Percentiles rank a stretch among this genome's conserved stretches.
These are phyloP conservation scores for Toxonevra muliebris DNA, from an alignment of 2,888 invertebrate genomes.

Conservation along the genomic window DNA sequence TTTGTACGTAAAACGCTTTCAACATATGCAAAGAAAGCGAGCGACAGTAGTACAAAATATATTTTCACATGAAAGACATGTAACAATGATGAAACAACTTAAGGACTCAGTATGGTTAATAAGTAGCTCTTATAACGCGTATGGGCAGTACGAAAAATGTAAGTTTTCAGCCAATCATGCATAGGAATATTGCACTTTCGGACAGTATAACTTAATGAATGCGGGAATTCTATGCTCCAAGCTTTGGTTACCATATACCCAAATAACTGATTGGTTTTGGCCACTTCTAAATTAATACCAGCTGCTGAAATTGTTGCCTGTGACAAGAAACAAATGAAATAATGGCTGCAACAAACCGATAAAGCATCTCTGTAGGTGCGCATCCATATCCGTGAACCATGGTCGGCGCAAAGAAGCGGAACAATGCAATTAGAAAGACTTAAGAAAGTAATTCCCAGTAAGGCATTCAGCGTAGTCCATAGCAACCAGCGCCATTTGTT, in stretches of 20 bases:
- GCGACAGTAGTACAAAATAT: conserved; percentile 89
- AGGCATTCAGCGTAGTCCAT: conserved; percentile 68
- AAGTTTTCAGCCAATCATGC: conserved; percentile 96
- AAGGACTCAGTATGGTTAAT: conserved; percentile 84
- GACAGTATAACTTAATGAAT: conserved; percentile 92
- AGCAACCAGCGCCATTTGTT: conserved; percentile 67
- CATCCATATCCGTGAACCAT: conserved; percentile 73
- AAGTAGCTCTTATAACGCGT: conserved; percentile 74
- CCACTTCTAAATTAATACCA: conserved; percentile 69
- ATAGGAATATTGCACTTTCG: conserved; percentile 97
- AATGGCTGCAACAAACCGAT: conserved; percentile 93
- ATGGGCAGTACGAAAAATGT: conserved; percentile 81
- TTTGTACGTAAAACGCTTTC: conserved; percentile 73
- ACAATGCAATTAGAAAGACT: conserved; percentile 81
- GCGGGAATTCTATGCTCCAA: conserved; percentile 84
- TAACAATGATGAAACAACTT: conserved; percentile 86
- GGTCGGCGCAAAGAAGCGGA: conserved; percentile 72
- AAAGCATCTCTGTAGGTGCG: conserved; percentile 88
- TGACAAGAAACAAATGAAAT: conserved; percentile 90
- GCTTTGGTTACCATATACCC: conserved; percentile 75
- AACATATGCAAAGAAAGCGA: conserved; percentile 91
- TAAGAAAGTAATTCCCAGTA: conserved; percentile 72
- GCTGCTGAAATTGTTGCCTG: conserved; percentile 78
- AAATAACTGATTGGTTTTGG: conserved; percentile 62
- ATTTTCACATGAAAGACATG: conserved; percentile 96